Base-by-base conservation (phyloP, 2,113 vertebrate genomes). In the Macroglossus sobrinus region DNA sequence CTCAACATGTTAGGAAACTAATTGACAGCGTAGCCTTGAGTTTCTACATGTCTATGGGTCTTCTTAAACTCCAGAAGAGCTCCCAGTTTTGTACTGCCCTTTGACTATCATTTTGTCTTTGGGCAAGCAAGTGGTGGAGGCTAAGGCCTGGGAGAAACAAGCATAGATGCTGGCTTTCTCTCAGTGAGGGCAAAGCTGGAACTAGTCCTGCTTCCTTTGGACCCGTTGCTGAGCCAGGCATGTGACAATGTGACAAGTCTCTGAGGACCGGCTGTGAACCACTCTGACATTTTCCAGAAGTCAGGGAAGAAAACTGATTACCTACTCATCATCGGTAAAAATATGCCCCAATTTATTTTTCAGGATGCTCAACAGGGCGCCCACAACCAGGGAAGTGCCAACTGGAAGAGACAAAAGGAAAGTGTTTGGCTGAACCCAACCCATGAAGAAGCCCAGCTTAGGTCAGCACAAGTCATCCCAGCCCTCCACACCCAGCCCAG, bases 241-340 rank as follows among this genome's bases (percentile, higher is more conserved):
- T 4, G 33, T 7, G 35, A 14, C n/a, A 9, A 26, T 4, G 33
- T 7, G 35, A 14, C n/a, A 9, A 18, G 16, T 40, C 33, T 35
- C 80, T 8, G 66, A 26, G 59, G 11, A 57, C 63, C 4, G 10
- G 22, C 33, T 2, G 15, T 28, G 21, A 45, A 4, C 59, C 81
- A 5, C 66, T 30, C 21, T 33, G 55, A 69, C 63, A 21, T 53
- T 30, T 78, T 72, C 82, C 84, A 12, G 30, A 35, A 43, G 22
- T 4, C 2, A 22, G 10, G 9, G 2, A 43, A 22, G 89, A 71
- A 76, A 63, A 74, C 76, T 9, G 68, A 22, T 4, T 78, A 98
- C 99, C 98, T 98, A 99, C 99, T 97, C 88, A 47, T 99, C 99
- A 0, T 38, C 92, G 40, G 99, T 99, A 88, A 99, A 99, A 63